Evolutionary conservation across 2,888 invertebrate genomes (phyloP).

Genomic region (Cataglyphis albicans): DNA sequence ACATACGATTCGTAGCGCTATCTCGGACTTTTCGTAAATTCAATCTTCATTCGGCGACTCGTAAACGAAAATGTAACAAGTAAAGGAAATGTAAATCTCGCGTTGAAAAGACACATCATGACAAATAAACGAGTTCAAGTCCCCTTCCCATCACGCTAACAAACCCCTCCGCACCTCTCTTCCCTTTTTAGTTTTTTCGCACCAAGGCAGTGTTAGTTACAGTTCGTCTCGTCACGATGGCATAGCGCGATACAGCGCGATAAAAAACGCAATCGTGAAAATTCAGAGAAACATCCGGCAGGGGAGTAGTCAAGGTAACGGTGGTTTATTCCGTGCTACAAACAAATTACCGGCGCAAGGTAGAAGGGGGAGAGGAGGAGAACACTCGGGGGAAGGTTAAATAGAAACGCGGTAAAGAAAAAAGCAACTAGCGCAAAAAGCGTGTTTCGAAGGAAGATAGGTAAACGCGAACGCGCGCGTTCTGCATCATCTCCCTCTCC

Average conservation of each 20-base stretch:
- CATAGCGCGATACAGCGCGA: slow-evolving; percentile 74
- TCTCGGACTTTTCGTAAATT: slow-evolving; percentile 34
- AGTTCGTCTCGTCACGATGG: slow-evolving; percentile 56
- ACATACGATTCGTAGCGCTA: slow-evolving; percentile 10
- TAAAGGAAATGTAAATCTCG: slow-evolving; percentile 36
- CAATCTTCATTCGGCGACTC: slow-evolving; percentile 15
- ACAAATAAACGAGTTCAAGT: slow-evolving; percentile 35
- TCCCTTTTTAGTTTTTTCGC: slow-evolving; percentile 2
- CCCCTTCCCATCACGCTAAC: background rate
- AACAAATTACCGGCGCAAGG: slow-evolving; percentile 70
- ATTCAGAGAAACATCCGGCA: slow-evolving; percentile 70
- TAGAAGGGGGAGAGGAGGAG: slow-evolving; percentile 39
- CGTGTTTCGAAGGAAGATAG: slow-evolving; percentile 65
- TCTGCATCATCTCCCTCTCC: background rate
- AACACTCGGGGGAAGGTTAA: slow-evolving; percentile 4
- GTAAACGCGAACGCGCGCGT: slow-evolving; percentile 50
- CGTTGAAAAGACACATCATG: slow-evolving; percentile 52
- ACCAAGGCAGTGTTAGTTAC: slow-evolving; percentile 44
- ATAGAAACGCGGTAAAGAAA: slow-evolving; percentile 61
- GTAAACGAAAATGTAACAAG: slow-evolving; percentile 55
- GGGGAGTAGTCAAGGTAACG: slow-evolving; percentile 78
- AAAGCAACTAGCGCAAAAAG: slow-evolving; percentile 70
- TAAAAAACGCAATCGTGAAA: slow-evolving; percentile 76
- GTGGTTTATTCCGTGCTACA: slow-evolving; percentile 76
- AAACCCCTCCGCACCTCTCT: background rate